Conservation (phyloP, 2,113 vertebrate genomes). For the Chaenogobius annularis region DNA sequence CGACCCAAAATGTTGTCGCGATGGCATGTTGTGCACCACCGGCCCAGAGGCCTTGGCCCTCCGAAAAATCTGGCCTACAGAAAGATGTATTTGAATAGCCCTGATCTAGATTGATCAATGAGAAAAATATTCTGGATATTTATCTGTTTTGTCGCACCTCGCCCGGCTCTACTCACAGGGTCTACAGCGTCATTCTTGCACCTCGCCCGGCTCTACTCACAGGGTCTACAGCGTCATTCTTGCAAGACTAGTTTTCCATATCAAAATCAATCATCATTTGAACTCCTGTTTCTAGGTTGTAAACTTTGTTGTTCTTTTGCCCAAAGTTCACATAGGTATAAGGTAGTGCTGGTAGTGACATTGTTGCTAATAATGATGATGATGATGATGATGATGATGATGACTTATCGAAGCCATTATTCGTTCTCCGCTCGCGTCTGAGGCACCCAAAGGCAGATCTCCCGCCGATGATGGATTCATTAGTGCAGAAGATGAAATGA, state of each 20-base stretch:
- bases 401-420: conserved; percentile 63
- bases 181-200: too few species aligned
- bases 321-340: conserved; percentile 17
- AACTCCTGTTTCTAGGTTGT: neutral
- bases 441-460: conserved; percentile 50
- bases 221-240: neutral
- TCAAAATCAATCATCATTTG: neutral
- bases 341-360: conserved; percentile 30
- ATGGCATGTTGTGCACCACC: too few species aligned
- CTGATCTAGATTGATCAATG: too few species aligned
- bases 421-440: conserved; percentile 48
- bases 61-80: too few species aligned
- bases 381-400: conserved; percentile 38
- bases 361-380: conserved; percentile 38
- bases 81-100: too few species aligned
- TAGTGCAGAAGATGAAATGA: conserved; percentile 70
- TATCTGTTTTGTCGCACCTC: too few species aligned
- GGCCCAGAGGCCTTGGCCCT: too few species aligned
- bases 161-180: too few species aligned
- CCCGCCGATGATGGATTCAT: conserved; percentile 67
- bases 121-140: too few species aligned
- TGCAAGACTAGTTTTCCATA: neutral
- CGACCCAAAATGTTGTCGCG: too few species aligned
- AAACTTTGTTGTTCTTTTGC: neutral
- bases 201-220: too few species aligned